phyloP scores from a whole-genome alignment of 2,113 vertebrate genomes.

The Barnardius zonarius region DNA sequence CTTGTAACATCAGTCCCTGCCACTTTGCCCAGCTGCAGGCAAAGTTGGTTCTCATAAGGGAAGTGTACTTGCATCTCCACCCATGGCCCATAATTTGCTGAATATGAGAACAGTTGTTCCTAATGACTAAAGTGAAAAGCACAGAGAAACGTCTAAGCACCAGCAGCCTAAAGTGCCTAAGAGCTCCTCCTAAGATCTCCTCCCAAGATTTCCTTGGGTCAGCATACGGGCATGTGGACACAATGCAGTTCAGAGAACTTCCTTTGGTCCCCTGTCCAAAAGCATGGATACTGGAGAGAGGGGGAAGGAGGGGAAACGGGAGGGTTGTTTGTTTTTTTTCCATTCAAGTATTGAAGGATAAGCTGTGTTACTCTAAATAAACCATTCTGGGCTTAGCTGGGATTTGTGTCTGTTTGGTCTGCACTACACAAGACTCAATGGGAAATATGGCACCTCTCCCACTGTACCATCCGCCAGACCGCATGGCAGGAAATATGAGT shows the following conservation, averaged over 20 bases:
- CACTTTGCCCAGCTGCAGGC: neutral
- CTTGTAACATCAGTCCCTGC: neutral
- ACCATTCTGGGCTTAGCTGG: neutral
- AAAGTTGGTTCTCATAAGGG: neutral
- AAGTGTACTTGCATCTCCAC: neutral
- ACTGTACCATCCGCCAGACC: neutral
- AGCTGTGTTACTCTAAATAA: neutral
- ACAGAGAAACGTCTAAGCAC: neutral
- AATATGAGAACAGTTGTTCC: neutral
- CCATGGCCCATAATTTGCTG: neutral
- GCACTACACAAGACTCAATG: neutral
- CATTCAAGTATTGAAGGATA: constrained; percentile 34
- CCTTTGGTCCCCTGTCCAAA: constrained; percentile 26
- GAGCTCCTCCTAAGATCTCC: neutral
- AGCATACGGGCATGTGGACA: neutral
- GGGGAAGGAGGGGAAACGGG: neutral
- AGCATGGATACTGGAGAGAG: neutral
- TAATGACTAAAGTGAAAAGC: neutral
- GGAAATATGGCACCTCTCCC: constrained; percentile 15
- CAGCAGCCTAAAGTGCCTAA: constrained; percentile 21
- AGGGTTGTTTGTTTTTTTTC: neutral
- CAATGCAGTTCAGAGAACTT: neutral
- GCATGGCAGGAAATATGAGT: neutral
- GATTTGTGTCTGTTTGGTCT: constrained; percentile 12
- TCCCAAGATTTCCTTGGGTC: neutral